Conservation (phyloP, 92 coral and sea anemone genomes). For the Phenganax marumi region DNA sequence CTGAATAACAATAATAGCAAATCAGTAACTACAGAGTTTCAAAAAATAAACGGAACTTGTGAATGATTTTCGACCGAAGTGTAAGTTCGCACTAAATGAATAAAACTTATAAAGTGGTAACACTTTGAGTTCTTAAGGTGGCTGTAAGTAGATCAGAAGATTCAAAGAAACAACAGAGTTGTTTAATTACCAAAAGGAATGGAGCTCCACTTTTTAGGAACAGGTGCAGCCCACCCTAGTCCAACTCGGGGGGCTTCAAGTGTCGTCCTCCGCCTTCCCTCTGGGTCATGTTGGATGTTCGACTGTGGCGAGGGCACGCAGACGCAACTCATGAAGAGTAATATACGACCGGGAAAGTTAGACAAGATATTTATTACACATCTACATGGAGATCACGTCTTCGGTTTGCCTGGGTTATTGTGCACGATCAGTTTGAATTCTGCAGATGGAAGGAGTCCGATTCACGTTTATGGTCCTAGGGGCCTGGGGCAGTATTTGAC, state of each 20-base stretch:
- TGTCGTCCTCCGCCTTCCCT: constrained; percentile 66
- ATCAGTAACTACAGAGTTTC: too few relatives aligned
- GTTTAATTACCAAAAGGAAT: constrained; percentile 11
- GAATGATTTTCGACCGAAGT: too few relatives aligned
- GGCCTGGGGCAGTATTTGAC: constrained; percentile 78
- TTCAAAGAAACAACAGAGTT: too few relatives aligned
- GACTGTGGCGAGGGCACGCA: constrained; percentile 98
- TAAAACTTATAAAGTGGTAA: too few relatives aligned
- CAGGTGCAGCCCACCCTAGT: constrained; percentile 88
- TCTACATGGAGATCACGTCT: constrained; percentile 93
- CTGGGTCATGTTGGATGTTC: constrained; percentile 88
- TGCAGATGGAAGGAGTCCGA: constrained; percentile 55
- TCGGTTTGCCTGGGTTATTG: constrained; percentile 89
- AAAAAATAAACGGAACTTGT: too few relatives aligned
- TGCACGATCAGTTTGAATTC: constrained; percentile 81
- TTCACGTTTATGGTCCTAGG: constrained; percentile 84
- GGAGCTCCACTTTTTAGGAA: constrained; percentile 90
- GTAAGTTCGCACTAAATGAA: too few relatives aligned
- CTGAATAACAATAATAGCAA: too few relatives aligned
- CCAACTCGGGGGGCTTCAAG: constrained; percentile 87
- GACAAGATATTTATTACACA: constrained; percentile 92
- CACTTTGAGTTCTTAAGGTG: too few relatives aligned
- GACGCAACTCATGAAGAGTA: constrained; percentile 80
- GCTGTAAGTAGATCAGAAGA: too few relatives aligned
- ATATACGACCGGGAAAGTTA: constrained; percentile 72